Conservation (phyloP, 2,113 vertebrate genomes). For the Corythornis cristatus region DNA sequence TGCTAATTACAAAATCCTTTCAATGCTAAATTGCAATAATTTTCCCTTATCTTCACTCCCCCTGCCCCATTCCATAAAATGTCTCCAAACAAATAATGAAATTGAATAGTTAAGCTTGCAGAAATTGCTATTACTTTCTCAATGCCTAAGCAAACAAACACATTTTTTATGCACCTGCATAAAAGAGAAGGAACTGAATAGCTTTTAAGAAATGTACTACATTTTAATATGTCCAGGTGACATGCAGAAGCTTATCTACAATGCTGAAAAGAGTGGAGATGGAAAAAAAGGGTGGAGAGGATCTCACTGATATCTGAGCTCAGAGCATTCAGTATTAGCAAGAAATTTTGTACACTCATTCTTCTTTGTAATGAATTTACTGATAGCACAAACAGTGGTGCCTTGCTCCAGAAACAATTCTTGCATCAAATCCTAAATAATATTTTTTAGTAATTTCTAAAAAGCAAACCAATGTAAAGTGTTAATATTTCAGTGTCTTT, state of each 20-base stretch:
- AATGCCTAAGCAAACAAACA: constrained; percentile 32
- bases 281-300: not conserved
- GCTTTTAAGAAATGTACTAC: constrained; percentile 6
- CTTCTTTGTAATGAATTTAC: not conserved
- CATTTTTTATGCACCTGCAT: constrained; percentile 13
- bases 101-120: not conserved
- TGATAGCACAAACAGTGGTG: not conserved
- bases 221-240: not conserved
- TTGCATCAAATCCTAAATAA: not conserved
- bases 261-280: not conserved
- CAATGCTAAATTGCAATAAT: not conserved
- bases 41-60: not conserved
- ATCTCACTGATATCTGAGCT: not conserved
- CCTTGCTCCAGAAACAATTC: not conserved
- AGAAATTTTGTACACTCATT: not conserved
- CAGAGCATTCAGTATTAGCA: not conserved
- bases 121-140: constrained; percentile 36
- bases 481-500: not conserved
- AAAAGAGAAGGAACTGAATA: constrained; percentile 19
- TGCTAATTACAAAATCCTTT: not conserved
- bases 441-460: not conserved
- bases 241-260: not conserved
- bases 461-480: not conserved
- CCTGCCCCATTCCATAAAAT: not conserved
- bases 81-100: constrained; percentile 27